Base-by-base conservation (phyloP, 92 coral and sea anemone species). In the Siderastrea siderea region DNA sequence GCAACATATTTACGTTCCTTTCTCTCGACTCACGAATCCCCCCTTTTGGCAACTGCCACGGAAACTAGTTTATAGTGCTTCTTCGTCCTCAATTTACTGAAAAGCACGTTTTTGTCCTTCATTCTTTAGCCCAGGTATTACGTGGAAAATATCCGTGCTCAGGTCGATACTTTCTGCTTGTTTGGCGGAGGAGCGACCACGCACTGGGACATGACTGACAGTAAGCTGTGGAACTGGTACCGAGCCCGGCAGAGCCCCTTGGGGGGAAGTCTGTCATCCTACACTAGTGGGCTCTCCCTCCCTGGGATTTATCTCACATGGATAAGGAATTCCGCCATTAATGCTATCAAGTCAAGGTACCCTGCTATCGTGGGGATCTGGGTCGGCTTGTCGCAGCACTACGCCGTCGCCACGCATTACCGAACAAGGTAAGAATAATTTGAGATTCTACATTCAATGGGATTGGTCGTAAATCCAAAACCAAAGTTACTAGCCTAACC, bases 91-190 rank as follows among this genome's bases (percentile, higher is more conserved):
- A 5, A 47, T 3, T 17, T 71, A 8, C n/a, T 26, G 38, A 26
- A 26, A 26, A 26, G 38, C 38, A 13, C 74, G 26, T 47, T 53
- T 2, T 43, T 4, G 9, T 5, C 43, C 47, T 26, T 67, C 43
- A 67, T 43, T 12, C 4, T 62, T 62, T 26, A 79, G 83, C 72
- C 83, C 72, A 46, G 46, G 3, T 16, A 11, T 46, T 79, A 79
- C 71, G 83, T 79, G 46, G 81, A 86, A 87, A 74, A 74, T 26
- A 64, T 93, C 10, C 93, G 96, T 3, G 60, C 8, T 2, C 74
- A 54, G n/a, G 77, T 93, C 45, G 79, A 80, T 55, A 93, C 96
- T 12, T 78, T 69, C 69, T 93, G 96, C 51, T 13, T 75, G 3
- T 45, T 77, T 19, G 93, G 93, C 3, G 91, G 93, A 10, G 81